Evolutionary conservation across 2,797 vertebrate genomes (phyloP).

Genomic region (Sebastes itinus): DNA sequence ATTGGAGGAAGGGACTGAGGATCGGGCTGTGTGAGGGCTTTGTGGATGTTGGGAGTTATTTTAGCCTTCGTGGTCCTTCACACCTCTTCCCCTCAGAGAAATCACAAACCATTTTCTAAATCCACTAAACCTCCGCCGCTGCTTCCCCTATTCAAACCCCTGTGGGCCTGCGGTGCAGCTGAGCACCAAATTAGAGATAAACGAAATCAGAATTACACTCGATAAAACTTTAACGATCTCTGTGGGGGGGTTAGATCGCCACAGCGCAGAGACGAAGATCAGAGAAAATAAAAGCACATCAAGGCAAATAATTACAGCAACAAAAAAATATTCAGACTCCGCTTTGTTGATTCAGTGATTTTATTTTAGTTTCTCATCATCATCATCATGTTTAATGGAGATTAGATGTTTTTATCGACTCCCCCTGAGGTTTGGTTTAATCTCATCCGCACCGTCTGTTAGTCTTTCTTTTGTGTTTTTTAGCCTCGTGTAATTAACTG

Average conservation of each 20-base stretch:
- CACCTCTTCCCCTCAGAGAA: background rate
- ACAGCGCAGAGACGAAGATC: background rate
- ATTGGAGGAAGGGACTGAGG: no score
- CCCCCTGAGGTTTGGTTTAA: background rate
- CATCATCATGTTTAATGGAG: background rate
- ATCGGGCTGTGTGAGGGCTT: no score
- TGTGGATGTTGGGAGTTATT: no score
- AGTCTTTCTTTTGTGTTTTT: background rate
- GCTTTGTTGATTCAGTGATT: background rate
- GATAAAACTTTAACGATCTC: slow-evolving; percentile 1
- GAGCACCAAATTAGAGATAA: background rate
- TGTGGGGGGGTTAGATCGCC: background rate
- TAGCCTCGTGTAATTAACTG: background rate
- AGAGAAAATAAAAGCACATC: background rate
- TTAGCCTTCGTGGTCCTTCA: no score
- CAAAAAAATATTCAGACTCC: background rate
- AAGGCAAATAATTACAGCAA: background rate
- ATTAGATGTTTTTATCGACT: background rate
- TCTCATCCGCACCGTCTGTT: no score
- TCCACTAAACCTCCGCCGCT: background rate
- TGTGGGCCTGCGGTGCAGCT: no score
- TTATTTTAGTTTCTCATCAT: slow-evolving; percentile 2
- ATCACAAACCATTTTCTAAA: background rate
- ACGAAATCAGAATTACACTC: slow-evolving; percentile 2
- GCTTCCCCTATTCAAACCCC: background rate